Evolutionary conservation across 2,888 invertebrate genomes (phyloP).

Genomic region (Hanleya hanleyi): DNA sequence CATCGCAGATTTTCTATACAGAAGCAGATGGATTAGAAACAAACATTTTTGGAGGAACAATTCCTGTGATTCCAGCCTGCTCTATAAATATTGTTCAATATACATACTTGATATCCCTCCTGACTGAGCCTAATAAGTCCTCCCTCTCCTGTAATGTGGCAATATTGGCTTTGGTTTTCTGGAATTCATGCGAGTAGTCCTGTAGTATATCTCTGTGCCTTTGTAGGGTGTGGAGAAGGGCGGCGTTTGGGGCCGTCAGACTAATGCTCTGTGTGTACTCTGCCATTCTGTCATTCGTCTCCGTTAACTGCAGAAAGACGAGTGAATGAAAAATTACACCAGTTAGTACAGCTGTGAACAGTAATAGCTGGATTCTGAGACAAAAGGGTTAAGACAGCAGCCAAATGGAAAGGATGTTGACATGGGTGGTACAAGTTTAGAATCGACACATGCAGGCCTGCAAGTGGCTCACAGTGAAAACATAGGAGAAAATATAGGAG

Average conservation of each 20-base stretch:
- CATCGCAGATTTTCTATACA: too few species aligned
- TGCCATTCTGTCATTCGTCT: constrained; percentile 78
- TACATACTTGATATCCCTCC: constrained; percentile 78
- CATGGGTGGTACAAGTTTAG: too few species aligned
- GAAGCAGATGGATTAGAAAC: not conserved
- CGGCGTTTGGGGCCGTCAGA: constrained; percentile 77
- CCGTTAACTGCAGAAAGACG: constrained; percentile 86
- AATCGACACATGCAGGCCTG: too few species aligned
- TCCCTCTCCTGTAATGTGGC: constrained; percentile 84
- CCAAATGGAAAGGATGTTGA: too few species aligned
- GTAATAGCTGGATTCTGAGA: too few species aligned
- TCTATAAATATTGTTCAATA: too few species aligned
- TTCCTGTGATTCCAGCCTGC: not conserved
- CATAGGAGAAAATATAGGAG: too few species aligned
- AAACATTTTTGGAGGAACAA: not conserved
- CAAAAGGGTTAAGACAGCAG: too few species aligned
- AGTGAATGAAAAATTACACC: too few species aligned
- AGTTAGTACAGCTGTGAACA: too few species aligned
- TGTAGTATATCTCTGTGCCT: constrained; percentile 95
- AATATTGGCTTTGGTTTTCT: constrained; percentile 85
- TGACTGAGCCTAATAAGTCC: constrained; percentile 82
- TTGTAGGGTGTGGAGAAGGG: constrained; percentile 93
- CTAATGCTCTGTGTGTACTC: constrained; percentile 72
- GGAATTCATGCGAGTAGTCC: constrained; percentile 93
- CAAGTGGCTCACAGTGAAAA: too few species aligned